A percentile compares a stretch with the other conserved stretches of the same genome.
These are phyloP conservation scores for Cichlasoma orientale DNA, from an alignment of 2,797 vertebrate species.

Conservation along the genomic window DNA sequence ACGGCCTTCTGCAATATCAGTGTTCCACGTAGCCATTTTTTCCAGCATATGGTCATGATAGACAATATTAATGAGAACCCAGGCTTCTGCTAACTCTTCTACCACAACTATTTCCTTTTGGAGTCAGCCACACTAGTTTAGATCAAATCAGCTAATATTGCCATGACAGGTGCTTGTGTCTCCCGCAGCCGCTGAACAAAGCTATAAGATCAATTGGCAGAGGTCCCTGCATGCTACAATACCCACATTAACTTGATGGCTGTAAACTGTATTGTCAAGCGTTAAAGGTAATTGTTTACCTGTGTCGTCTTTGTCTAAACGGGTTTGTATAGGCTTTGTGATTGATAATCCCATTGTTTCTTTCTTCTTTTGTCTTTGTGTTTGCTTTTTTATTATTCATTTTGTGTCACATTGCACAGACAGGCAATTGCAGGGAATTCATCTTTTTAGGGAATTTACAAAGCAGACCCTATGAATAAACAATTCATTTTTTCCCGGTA, in stretches of 20 bases:
- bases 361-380: conserved; percentile 69
- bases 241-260: conserved; percentile 70
- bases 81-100: background rate
- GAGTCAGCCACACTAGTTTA: conserved; percentile 43
- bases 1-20: background rate
- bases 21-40: background rate
- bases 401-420: conserved; percentile 67
- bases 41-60: background rate
- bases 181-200: conserved; percentile 59
- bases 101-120: conserved; percentile 12
- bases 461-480: conserved; percentile 82
- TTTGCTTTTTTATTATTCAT: conserved; percentile 82
- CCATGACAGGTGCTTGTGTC: conserved; percentile 67
- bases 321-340: conserved; percentile 57
- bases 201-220: conserved; percentile 62
- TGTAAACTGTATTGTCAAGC: conserved; percentile 72
- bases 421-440: conserved; percentile 79
- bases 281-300: conserved; percentile 76
- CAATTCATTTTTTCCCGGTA: conserved; percentile 67
- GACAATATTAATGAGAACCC: background rate
- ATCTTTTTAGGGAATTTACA: conserved; percentile 80
- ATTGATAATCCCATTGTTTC: conserved; percentile 80
- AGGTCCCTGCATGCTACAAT: conserved; percentile 70
- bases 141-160: conserved; percentile 43
- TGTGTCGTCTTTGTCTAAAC: conserved; percentile 65